Evolutionary conservation across 2,888 invertebrate genomes (phyloP).

Genomic region (Nomada ferruginata): DNA sequence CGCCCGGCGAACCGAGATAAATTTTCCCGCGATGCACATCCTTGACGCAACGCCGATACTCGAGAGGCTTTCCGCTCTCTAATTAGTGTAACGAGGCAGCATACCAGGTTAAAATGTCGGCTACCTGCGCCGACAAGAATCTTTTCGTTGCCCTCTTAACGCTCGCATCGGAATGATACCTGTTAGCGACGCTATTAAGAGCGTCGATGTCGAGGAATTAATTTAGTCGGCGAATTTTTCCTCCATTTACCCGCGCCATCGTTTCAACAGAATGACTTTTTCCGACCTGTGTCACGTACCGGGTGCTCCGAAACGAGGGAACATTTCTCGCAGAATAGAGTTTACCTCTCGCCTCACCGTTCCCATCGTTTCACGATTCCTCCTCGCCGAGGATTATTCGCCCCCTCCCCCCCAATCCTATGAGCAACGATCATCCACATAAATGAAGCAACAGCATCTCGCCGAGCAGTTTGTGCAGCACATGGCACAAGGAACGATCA

Average conservation of each 20-base stretch:
- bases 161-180: slow-evolving; percentile 33
- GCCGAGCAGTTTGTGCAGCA: background rate
- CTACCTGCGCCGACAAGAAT: slow-evolving; percentile 47
- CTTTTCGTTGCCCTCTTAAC: slow-evolving; percentile 37
- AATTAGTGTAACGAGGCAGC: slow-evolving; percentile 61
- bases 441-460: background rate
- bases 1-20: slow-evolving; percentile 18
- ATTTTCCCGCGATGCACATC: slow-evolving; percentile 45
- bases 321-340: background rate
- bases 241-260: background rate
- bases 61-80: slow-evolving; percentile 50
- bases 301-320: background rate
- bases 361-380: background rate
- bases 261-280: background rate
- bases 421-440: background rate
- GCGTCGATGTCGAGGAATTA: slow-evolving; percentile 45
- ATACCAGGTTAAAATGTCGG: slow-evolving; percentile 50
- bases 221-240: slow-evolving; percentile 38
- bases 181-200: slow-evolving; percentile 36
- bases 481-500: slow-evolving; percentile 10
- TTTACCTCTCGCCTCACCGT: background rate
- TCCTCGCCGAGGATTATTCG: too few species aligned
- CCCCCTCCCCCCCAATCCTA: too few species aligned
- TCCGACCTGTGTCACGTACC: background rate
- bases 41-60: slow-evolving; percentile 28